A percentile compares a stretch with the other conserved stretches of the same genome.
These are phyloP conservation scores for Pterocles gutturalis DNA, from an alignment of 2,113 vertebrate species.

Conservation along the genomic window DNA sequence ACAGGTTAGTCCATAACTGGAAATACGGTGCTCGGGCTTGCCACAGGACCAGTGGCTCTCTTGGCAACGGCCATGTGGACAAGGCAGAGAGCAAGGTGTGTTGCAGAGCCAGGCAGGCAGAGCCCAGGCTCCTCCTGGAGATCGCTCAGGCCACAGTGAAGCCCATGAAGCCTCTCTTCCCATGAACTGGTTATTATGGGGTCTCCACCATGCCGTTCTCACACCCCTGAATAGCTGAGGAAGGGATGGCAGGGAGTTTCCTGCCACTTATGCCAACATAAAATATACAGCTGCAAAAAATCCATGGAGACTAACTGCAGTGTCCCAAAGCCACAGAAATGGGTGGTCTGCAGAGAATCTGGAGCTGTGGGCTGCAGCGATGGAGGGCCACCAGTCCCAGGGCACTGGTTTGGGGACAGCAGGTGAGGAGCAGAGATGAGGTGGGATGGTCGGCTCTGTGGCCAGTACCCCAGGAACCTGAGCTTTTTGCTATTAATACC, in stretches of 20 bases:
- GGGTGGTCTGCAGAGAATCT: background rate
- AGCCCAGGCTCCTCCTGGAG: background rate
- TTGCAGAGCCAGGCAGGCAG: background rate
- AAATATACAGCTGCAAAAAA: background rate
- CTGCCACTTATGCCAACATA: background rate
- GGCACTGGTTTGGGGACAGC: background rate
- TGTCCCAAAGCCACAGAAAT: background rate
- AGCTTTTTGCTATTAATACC: background rate
- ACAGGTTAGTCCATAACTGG: background rate
- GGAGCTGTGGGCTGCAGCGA: background rate
- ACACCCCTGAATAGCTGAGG: background rate
- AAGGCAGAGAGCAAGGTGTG: background rate
- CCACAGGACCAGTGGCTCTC: background rate
- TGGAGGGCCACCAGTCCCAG: background rate
- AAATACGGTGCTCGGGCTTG: background rate
- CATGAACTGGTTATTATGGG: background rate
- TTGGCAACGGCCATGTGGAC: background rate
- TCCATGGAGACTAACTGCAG: background rate
- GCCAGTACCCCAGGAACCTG: fast-evolving
- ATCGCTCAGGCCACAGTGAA: background rate
- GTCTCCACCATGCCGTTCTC: background rate
- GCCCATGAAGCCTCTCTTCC: background rate
- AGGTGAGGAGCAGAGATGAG: background rate
- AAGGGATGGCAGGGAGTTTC: background rate
- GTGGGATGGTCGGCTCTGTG: background rate